Conservation (phyloP, 2,888 invertebrate species). For the Augiades crinisus region DNA sequence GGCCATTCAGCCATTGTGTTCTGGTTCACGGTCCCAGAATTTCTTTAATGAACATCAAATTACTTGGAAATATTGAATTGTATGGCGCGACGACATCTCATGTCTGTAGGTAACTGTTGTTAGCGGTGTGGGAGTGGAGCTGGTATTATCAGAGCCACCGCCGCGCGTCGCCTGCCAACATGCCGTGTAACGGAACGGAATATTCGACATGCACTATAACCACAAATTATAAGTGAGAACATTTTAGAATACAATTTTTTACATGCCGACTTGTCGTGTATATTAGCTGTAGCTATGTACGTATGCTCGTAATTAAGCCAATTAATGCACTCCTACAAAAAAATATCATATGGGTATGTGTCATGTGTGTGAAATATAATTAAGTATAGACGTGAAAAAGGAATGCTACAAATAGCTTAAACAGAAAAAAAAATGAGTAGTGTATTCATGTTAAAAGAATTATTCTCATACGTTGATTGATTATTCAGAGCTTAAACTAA, state of each 20-base stretch:
- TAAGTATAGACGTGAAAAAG: too few relatives aligned
- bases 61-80: slow-evolving; percentile 80
- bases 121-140: slow-evolving; percentile 51
- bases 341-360: too few relatives aligned
- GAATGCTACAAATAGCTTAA: too few relatives aligned
- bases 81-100: slow-evolving; percentile 72
- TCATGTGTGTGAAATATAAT: too few relatives aligned
- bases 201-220: slow-evolving; percentile 77
- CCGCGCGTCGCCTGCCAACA: slow-evolving; percentile 53
- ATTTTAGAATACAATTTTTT: slow-evolving; percentile 68
- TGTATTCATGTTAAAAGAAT: too few relatives aligned
- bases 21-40: slow-evolving; percentile 80
- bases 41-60: slow-evolving; percentile 81
- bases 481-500: too few relatives aligned
- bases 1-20: slow-evolving; percentile 81
- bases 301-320: slow-evolving; percentile 12
- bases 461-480: too few relatives aligned
- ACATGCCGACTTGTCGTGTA: slow-evolving; percentile 58
- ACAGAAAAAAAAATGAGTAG: too few relatives aligned
- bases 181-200: slow-evolving; percentile 76
- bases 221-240: slow-evolving; percentile 81
- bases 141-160: slow-evolving; percentile 63
- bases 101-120: slow-evolving; percentile 65
- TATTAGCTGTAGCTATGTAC: slow-evolving; percentile 16
- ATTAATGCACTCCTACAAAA: slow-evolving; percentile 16